Conservation (phyloP, 1,140 invertebrate genomes). For the Drosophila sp. region DNA sequence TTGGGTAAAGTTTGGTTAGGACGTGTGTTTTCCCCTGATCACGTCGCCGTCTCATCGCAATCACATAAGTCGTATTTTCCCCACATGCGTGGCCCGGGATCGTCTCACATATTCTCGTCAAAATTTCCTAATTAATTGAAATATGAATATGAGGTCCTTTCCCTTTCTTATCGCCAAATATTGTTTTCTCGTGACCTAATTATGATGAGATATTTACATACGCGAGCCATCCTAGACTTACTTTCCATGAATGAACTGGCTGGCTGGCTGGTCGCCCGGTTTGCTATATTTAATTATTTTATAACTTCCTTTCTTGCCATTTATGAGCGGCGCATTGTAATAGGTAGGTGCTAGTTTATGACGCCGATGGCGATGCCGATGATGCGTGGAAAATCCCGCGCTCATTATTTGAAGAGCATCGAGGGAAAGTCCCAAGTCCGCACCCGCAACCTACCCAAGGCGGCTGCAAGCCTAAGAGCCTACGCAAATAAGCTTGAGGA, state of each 20-base stretch:
- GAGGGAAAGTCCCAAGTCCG: conserved; percentile 56
- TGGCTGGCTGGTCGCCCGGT: conserved; percentile 27
- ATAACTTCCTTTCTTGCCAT: conserved; percentile 54
- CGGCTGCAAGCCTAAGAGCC: conserved; percentile 71
- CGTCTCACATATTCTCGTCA: conserved; percentile 9
- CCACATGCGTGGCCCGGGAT: conserved; percentile 27
- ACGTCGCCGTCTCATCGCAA: conserved; percentile 39
- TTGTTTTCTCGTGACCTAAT: conserved; percentile 46
- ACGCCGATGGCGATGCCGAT: conserved; percentile 16
- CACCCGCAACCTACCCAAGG: conserved; percentile 31
- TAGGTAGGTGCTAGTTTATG: conserved; percentile 70
- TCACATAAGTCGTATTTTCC: conserved; percentile 27
- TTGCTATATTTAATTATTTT: conserved; percentile 65
- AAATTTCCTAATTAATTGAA: conserved; percentile 71
- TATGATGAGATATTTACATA: conserved; percentile 32
- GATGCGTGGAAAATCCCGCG: conserved; percentile 67
- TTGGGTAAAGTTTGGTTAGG: conserved; percentile 56
- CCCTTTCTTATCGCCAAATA: conserved; percentile 51
- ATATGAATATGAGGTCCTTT: conserved; percentile 53
- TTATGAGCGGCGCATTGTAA: conserved; percentile 60
- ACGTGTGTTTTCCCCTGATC: conserved; percentile 59
- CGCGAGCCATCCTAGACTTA: conserved; percentile 8
- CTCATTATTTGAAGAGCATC: conserved; percentile 66
- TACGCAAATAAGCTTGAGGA: conserved; percentile 73
- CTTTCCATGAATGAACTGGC: conserved; percentile 68